A percentile compares a stretch with the other conserved stretches of the same genome.
Evolutionary conservation across 2,113 vertebrate genomes (phyloP).

Genomic region (Heloderma charlesbogerti): DNA sequence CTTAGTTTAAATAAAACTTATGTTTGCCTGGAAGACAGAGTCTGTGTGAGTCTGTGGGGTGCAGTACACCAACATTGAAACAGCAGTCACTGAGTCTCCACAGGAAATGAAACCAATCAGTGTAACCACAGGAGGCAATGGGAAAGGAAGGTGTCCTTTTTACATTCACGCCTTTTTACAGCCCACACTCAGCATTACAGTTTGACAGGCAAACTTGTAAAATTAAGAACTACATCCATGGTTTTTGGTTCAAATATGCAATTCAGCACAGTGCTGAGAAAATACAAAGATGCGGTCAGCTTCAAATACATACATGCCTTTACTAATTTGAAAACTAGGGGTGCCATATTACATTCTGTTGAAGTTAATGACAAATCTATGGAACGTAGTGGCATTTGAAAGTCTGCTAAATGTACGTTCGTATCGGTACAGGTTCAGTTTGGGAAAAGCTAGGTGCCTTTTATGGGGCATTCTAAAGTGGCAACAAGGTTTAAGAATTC

Average conservation of each 20-base stretch:
- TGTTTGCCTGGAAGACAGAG: too few species aligned
- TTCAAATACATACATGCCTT: neutral
- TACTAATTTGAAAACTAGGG: neutral
- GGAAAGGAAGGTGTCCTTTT: neutral
- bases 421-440: neutral
- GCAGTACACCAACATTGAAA: too few species aligned
- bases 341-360: neutral
- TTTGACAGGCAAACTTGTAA: neutral
- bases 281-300: neutral
- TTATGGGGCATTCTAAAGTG: neutral
- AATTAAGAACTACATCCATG: neutral
- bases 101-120: neutral
- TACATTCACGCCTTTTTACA: neutral
- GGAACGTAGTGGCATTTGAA: neutral
- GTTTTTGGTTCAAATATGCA: neutral
- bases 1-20: too few species aligned
- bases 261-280: neutral
- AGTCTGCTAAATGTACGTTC: neutral
- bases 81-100: neutral
- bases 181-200: neutral
- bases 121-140: neutral
- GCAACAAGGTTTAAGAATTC: neutral
- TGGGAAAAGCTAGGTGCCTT: neutral
- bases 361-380: neutral
- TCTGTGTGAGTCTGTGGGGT: too few species aligned